Percentiles rank a stretch among this genome's conserved stretches.
These are phyloP conservation scores for Passer domesticus DNA, from an alignment of 2,113 vertebrate genomes.

Conservation along the genomic window DNA sequence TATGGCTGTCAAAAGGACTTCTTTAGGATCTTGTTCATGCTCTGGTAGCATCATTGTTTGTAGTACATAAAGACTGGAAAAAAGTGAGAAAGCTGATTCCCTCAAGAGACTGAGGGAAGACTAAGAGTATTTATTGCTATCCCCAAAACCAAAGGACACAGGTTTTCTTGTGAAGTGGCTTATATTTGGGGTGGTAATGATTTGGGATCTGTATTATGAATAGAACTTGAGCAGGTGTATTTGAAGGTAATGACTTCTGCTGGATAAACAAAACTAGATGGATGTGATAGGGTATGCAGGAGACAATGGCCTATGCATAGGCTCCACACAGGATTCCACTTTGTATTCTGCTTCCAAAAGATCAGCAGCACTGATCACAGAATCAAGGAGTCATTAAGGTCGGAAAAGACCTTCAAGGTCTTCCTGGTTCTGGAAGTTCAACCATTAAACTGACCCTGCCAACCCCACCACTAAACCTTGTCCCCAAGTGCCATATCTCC, in stretches of 20 bases:
- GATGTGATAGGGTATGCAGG: background rate
- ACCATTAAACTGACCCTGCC: background rate
- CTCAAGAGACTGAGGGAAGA: background rate
- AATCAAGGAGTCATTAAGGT: background rate
- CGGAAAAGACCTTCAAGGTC: background rate
- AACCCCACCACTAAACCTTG: background rate
- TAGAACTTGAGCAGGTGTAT: background rate
- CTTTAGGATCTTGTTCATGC: background rate
- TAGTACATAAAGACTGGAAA: background rate
- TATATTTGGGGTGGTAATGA: background rate
- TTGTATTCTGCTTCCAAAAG: background rate
- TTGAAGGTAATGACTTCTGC: background rate
- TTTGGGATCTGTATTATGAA: background rate
- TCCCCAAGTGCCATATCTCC: background rate
- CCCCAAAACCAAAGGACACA: background rate
- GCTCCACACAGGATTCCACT: background rate
- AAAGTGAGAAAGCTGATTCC: background rate
- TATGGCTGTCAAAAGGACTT: background rate
- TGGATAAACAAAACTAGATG: background rate
- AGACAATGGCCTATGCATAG: background rate
- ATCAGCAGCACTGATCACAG: background rate
- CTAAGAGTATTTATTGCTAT: background rate
- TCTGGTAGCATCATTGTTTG: background rate
- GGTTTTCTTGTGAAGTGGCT: background rate
- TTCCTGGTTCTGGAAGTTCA: background rate